Evolutionary conservation across 2,888 invertebrate genomes (phyloP), one percentile per base, ranked within the genome.

Genomic region (Orchesella flavescens): DNA sequence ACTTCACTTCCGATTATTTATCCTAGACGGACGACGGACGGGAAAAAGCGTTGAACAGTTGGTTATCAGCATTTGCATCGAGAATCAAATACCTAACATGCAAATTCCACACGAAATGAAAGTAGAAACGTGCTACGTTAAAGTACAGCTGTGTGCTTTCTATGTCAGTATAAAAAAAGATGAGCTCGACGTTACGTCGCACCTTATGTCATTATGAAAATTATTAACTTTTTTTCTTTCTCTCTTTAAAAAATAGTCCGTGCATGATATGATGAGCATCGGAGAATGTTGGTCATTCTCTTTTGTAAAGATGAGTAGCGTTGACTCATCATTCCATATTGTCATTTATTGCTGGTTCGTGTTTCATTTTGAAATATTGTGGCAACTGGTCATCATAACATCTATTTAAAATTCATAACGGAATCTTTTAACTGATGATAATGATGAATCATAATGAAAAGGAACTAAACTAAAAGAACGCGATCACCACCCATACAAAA

Each of bases 61-160:
- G 83, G 83, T 83, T 83, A 83, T 83, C 83, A 46, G 44, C 59
- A 46, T 66, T 73, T 73, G 59, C 68, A 77, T 83, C 83, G 63
- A n/a, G n/a, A 68, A 63, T 63, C 46, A 19, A 17, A 72, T 75
- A 21, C 57, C 34, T 59, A 73, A 68, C 83, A 83, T 83, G 83
- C 83, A 83, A 83, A 83, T 83, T 73, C 73, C 17, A 12, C 76
- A 73, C 73, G 73, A 59, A 59, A 59, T n/a, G 15, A 53, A 71
- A 68, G 10, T 43, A 21, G 19, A 46, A 68, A 24, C 65, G 65
- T 43, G 65, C 43, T 9, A 68, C 34, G 44, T 19, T 66, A 13
- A 43, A 72, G 69, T 24, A 69, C 19, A 15, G 49, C 24, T 34
- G 15, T 65, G 43, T 68, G 19, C 19, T 49, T 68, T 49, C 19